Evolutionary conservation across 2,797 vertebrate species (phyloP), one percentile per base, ranked within the genome.

Genomic region (Bradypodion ventrale): DNA sequence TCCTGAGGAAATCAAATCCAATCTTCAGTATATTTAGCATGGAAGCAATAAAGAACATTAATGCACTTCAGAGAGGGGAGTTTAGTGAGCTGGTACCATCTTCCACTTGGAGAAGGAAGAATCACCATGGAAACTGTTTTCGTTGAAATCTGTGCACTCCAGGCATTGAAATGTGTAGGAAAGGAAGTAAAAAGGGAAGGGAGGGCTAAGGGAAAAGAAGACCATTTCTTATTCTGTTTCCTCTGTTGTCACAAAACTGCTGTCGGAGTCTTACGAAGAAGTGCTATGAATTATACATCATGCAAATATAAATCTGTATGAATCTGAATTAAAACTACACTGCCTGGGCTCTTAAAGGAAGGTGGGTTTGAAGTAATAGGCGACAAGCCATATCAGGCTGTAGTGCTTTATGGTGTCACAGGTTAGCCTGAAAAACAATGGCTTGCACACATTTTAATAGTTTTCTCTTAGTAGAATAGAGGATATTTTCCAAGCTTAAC

Each of bases 51-150:
- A 95, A 91, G 90, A 92, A 83, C 94, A 88, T 92, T 91, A 94
- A 90, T 95, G 94, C 92, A 81, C 91, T 93, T 89, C 93, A 94
- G 94, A 93, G 93, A 91, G 87, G 93, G 92, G 93, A 83, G 86
- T 91, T 91, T 86, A 92, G 81, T 77, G 94, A 37, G 90, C 35
- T 88, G 87, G 89, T 91, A 96, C 96, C 96, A 94, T 76, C 79
- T 3, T 27, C 86, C 49, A 66, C 78, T 78, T 84, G 86, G 82
- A 81, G 95, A 96, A 96, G 96, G 96, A 96, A 96, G 90, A 63
- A 96, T 99, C 96, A 97, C 98, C 97, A 99, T 98, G 97, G 98
- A 97, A 98, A 99, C 98, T 93, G 96, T 96, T 96, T 96, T 96
- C 96, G 95, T 97, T 93, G 95, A 95, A 95, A 95, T 97, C 95